Base-by-base conservation (phyloP, 2,797 vertebrate species). In the Neosilurus hyrtlii region DNA sequence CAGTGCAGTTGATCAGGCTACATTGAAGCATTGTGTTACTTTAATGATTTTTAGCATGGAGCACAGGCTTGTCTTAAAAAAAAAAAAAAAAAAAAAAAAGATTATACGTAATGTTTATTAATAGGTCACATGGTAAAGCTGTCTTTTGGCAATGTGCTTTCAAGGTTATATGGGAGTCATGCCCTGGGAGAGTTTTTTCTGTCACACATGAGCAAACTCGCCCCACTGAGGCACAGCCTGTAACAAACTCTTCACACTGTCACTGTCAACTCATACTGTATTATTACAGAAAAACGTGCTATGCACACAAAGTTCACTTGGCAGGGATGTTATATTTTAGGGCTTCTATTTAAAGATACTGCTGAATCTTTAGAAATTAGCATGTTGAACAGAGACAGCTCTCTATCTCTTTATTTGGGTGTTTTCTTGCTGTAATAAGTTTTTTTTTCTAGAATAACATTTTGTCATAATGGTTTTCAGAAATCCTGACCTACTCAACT, bases 111-210 rank as follows among this genome's bases (percentile, higher is more conserved):
- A 86, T 88, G 87, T 83, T 86, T 85, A 85, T 87, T 88, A 88
- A 87, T 88, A 85, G 87, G 75, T 87, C 82, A 86, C 66, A 83
- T 59, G 63, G 67, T 80, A 81, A 78, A 68, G 66, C 67, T 86
- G 77, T 86, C 86, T 88, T 86, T 74, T 84, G 84, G 82, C 86
- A 86, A 86, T 81, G 43, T 83, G 78, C 73, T 88, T 88, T 87
- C 87, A 88, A 88, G 87, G 86, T 88, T 88, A 88, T 88, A 77
- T 83, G 56, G 57, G 85, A 84, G 80, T 79, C 74, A 30, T 83
- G 86, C 82, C 87, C 84, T 80, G 67, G 74, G 86, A 85, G 87
- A 87, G 80, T 70, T 79, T 86, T 80, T 80, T 59, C 82, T 87
- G 87, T 86, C 84, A 88, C 84, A 81, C 66, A 74, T 56, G 54